Conservation (phyloP, 2,797 vertebrate species). For the Bryconaethiops microstoma region DNA sequence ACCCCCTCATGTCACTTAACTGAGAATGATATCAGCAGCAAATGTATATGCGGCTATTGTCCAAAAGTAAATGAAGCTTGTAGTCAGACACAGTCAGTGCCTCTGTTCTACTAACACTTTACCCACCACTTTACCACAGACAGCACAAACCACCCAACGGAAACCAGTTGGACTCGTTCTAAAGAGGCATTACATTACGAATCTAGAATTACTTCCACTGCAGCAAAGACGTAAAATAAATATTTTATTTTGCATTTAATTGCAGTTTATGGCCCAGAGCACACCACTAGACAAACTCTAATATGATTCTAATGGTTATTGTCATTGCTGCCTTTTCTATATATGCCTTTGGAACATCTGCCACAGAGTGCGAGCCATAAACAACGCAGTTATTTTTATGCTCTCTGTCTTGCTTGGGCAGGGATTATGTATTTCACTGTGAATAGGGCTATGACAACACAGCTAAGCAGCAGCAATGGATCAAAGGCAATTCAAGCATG, state of each 20-base stretch:
- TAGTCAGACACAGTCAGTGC: slow-evolving; percentile 57
- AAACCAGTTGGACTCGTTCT: slow-evolving; percentile 60
- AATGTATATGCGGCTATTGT: slow-evolving; percentile 47
- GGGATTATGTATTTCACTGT: slow-evolving; percentile 42
- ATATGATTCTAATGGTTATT: slow-evolving; percentile 72
- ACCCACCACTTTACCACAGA: slow-evolving; percentile 61
- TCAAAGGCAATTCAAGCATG: slow-evolving; percentile 39
- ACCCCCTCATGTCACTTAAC: slow-evolving; percentile 37
- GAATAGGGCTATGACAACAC: slow-evolving; percentile 39
- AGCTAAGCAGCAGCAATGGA: slow-evolving; percentile 37
- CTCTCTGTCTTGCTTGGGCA: background rate
- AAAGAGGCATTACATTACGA: slow-evolving; percentile 73
- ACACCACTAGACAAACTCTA: slow-evolving; percentile 71
- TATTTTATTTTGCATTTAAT: slow-evolving; percentile 79
- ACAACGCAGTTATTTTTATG: slow-evolving; percentile 34
- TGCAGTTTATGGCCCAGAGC: slow-evolving; percentile 72
- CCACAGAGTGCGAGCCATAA: slow-evolving; percentile 57
- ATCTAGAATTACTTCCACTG: slow-evolving; percentile 69
- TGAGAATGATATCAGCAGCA: slow-evolving; percentile 52
- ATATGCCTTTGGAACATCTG: slow-evolving; percentile 47
- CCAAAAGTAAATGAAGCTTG: slow-evolving; percentile 65
- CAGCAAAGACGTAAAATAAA: slow-evolving; percentile 67
- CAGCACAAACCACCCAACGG: slow-evolving; percentile 64
- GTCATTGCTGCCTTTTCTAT: slow-evolving; percentile 58
- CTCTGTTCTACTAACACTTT: slow-evolving; percentile 60